Evolutionary conservation across 2,888 invertebrate species (phyloP).

Genomic region (Nomada hirtipes): DNA sequence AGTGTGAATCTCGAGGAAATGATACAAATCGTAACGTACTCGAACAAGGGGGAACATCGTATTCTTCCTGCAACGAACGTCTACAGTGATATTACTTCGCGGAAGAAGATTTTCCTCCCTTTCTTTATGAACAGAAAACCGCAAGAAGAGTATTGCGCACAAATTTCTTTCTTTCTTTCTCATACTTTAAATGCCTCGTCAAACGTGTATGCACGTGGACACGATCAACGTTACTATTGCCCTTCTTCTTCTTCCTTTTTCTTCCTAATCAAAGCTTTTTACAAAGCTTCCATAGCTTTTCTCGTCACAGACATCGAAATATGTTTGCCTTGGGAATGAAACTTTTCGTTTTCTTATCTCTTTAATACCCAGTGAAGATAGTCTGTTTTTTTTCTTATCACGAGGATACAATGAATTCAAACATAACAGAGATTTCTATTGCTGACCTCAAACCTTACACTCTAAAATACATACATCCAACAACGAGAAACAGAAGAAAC

Average conservation of each 20-base stretch:
- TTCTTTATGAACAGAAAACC: background rate
- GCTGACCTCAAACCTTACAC: slow-evolving; percentile 71
- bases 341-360: slow-evolving; percentile 1
- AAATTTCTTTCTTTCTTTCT: background rate
- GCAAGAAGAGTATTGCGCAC: background rate
- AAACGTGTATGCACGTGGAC: slow-evolving; percentile 5
- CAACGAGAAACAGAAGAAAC: slow-evolving; percentile 77
- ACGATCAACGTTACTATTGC: slow-evolving; percentile 1
- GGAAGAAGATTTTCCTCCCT: background rate
- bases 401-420: slow-evolving; percentile 60
- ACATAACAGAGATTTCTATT: slow-evolving; percentile 74
- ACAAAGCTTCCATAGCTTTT: slow-evolving; percentile 12
- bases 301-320: background rate
- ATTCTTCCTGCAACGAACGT: slow-evolving; percentile 4
- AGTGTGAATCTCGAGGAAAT: slow-evolving; percentile 40
- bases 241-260: background rate
- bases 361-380: slow-evolving; percentile 44
- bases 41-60: background rate
- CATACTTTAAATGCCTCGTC: slow-evolving; percentile 16
- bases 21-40: slow-evolving; percentile 31
- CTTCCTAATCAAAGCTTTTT: slow-evolving; percentile 23
- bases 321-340: slow-evolving; percentile 18
- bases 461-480: slow-evolving; percentile 75
- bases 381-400: slow-evolving; percentile 31
- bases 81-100: background rate